Conservation (phyloP, 2,888 invertebrate species). For the Drosophila formosana region DNA sequence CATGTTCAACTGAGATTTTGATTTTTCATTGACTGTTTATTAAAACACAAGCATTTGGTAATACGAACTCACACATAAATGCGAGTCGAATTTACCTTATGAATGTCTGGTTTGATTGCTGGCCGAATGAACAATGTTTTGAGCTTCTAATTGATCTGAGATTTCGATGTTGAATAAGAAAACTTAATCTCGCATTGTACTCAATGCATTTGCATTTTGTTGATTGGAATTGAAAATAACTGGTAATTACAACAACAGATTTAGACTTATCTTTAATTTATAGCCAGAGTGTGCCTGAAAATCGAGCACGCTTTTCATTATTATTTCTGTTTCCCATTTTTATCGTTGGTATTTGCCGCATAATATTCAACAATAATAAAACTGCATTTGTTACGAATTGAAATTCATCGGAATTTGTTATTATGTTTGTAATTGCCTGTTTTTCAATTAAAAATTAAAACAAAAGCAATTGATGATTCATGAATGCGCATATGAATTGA, state of each 20-base stretch:
- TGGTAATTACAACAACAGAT: too few species aligned
- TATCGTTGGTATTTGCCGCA: too few species aligned
- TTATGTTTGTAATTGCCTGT: background rate
- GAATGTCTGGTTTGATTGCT: background rate
- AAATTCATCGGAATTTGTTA: slow-evolving; percentile 16
- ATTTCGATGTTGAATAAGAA: background rate
- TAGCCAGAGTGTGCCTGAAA: too few species aligned
- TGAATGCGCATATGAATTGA: slow-evolving; percentile 28
- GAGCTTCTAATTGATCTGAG: slow-evolving; percentile 1
- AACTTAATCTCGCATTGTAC: background rate
- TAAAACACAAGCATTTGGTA: slow-evolving; percentile 4
- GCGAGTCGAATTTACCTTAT: slow-evolving; percentile 3
- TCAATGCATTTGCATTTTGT: background rate
- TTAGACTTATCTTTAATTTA: too few species aligned
- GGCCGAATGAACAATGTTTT: background rate
- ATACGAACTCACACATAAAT: background rate
- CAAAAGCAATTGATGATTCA: slow-evolving; percentile 9
- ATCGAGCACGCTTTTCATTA: too few species aligned
- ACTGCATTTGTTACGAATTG: too few species aligned
- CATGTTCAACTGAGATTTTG: slow-evolving; percentile 6
- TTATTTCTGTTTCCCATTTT: too few species aligned
- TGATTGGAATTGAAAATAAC: too few species aligned
- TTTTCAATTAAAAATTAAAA: slow-evolving; percentile 30
- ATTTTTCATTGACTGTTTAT: slow-evolving; percentile 10
- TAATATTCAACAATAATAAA: too few species aligned